phyloP scores from a whole-genome alignment of 2,888 invertebrate species.

The Galerucella pusilla region DNA sequence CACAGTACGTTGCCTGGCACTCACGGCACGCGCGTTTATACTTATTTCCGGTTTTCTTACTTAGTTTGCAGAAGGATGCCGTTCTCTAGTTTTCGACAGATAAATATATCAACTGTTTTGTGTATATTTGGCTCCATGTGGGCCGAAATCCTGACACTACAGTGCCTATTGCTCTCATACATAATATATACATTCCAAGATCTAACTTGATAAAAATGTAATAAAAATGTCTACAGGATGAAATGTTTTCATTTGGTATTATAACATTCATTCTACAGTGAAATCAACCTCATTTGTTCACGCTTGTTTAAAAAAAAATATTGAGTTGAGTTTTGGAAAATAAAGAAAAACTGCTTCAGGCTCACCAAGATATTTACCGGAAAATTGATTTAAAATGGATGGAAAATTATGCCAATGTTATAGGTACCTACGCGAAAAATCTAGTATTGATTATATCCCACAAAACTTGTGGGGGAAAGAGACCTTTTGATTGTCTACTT shows the following conservation, averaged over 20 bases:
- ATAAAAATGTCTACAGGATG: neutral
- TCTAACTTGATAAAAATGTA: neutral
- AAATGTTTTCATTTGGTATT: neutral
- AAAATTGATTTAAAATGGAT: too few relatives aligned
- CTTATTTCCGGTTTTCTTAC: conserved; percentile 61
- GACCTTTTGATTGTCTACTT: too few relatives aligned
- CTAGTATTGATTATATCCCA: too few relatives aligned
- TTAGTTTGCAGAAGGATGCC: conserved; percentile 39
- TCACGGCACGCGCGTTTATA: conserved; percentile 60
- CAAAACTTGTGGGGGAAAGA: too few relatives aligned
- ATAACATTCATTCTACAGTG: too few relatives aligned
- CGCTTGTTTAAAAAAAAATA: too few relatives aligned
- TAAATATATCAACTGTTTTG: conserved; percentile 47
- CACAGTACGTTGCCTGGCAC: conserved; percentile 39
- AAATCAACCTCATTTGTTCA: too few relatives aligned
- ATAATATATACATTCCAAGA: neutral
- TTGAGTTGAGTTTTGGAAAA: too few relatives aligned
- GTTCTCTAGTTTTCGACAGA: conserved; percentile 35
- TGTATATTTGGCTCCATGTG: conserved; percentile 13
- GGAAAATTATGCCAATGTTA: too few relatives aligned
- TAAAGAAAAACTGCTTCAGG: too few relatives aligned
- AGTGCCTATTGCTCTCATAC: neutral
- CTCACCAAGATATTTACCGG: too few relatives aligned
- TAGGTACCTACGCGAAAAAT: too few relatives aligned
- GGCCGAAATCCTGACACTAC: conserved; percentile 15